phyloP scores from a whole-genome alignment of 2,888 invertebrate genomes.

The Sthenelais limicola region DNA sequence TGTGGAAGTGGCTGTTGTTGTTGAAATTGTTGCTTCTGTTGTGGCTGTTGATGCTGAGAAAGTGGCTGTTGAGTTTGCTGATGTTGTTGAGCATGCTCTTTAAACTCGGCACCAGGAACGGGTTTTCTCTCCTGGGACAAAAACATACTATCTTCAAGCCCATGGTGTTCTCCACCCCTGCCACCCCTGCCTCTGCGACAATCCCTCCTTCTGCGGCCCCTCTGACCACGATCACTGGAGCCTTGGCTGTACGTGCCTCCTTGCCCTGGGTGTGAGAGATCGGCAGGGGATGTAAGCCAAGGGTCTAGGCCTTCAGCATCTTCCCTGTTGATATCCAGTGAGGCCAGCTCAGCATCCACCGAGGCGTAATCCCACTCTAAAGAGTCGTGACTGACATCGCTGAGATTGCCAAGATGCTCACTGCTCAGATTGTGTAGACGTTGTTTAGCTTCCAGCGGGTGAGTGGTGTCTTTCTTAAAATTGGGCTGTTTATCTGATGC shows the following conservation, averaged over 20 bases:
- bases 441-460: not conserved
- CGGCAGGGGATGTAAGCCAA: not conserved
- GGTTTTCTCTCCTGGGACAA: not conserved
- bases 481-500: not conserved
- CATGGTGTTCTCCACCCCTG: not conserved
- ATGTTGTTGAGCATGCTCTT: not conserved
- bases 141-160: too few species aligned
- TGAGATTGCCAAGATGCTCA: slow-evolving; percentile 17
- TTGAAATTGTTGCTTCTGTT: not conserved
- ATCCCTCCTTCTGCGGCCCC: not conserved
- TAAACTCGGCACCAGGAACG: too few species aligned
- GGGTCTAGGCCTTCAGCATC: slow-evolving; percentile 1
- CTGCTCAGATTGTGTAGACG: not conserved
- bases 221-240: slow-evolving; percentile 3
- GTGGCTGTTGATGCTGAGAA: slow-evolving; percentile 3
- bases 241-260: not conserved
- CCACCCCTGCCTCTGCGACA: not conserved
- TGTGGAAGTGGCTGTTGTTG: slow-evolving; percentile 12
- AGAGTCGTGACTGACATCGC: slow-evolving; percentile 37
- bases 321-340: not conserved
- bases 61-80: not conserved
- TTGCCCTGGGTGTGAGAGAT: not conserved
- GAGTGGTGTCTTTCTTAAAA: too few species aligned
- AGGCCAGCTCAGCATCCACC: slow-evolving; percentile 12
- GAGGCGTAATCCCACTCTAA: slow-evolving; percentile 40